A percentile compares a stretch with the other conserved stretches of the same genome.
Evolutionary conservation across 2,888 invertebrate genomes (phyloP).

Genomic region (Chelonus formosanus): DNA sequence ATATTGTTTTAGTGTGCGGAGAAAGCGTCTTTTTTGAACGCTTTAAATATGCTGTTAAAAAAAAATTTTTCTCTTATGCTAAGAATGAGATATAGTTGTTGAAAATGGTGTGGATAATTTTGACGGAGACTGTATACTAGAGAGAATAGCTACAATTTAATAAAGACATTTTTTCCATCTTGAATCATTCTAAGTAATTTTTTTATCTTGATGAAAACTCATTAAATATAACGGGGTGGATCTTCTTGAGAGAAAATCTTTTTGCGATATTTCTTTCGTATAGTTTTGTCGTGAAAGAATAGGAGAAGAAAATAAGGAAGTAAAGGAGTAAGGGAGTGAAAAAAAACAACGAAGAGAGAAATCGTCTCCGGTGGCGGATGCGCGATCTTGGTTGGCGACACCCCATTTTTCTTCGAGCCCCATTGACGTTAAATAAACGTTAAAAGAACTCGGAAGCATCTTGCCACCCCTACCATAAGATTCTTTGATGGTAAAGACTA

Average conservation of each 20-base stretch:
- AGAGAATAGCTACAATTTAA: no score
- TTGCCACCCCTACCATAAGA: slow-evolving; percentile 12
- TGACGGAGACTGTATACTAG: no score
- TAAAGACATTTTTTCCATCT: background rate
- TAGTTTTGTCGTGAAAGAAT: slow-evolving; percentile 16
- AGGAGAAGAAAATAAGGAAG: slow-evolving; percentile 9
- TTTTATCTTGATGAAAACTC: slow-evolving; percentile 16
- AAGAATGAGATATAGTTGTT: no score
- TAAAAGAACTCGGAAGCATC: slow-evolving; percentile 31
- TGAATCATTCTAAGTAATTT: slow-evolving; percentile 2
- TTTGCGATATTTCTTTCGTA: slow-evolving; percentile 14
- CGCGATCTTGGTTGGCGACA: slow-evolving; percentile 25
- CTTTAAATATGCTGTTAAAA: no score
- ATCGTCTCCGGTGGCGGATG: slow-evolving; percentile 27
- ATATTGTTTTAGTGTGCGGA: no score
- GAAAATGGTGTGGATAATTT: no score
- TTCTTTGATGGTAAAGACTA: slow-evolving; percentile 19
- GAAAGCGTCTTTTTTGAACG: no score
- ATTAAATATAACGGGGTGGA: slow-evolving; percentile 19
- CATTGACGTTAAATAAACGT: slow-evolving; percentile 35
- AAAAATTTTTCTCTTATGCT: no score
- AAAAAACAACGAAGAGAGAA: slow-evolving; percentile 12
- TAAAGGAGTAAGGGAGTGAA: background rate
- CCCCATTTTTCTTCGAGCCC: slow-evolving; percentile 28
- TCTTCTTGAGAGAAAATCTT: slow-evolving; percentile 21